Evolutionary conservation across 2,113 vertebrate genomes (phyloP), one percentile per base, ranked within the genome.

Genomic region (Ceuthmochares aereus): DNA sequence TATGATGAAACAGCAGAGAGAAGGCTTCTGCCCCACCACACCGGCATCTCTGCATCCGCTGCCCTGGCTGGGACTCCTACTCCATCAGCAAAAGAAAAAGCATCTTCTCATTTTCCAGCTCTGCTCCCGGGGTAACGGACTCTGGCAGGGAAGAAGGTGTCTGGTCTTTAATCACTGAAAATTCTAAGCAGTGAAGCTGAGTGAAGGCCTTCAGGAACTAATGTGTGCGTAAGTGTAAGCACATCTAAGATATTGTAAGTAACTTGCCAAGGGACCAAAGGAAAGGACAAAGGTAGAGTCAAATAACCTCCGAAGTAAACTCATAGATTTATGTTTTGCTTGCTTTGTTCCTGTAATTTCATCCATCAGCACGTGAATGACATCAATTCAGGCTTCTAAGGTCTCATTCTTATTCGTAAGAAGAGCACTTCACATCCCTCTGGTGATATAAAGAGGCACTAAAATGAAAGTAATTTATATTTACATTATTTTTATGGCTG

Each of bases 401-500:
- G 45, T 70, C 78, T 89, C 51, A 43, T 77, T 70, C 78, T 89
- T 51, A 43, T 77, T 86, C 80, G 43, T 56, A 40, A 62, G 72
- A 78, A 81, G 55, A 67, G 29, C 72, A 86, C 85, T 96, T 86
- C 79, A 75, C 47, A 81, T 91, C 68, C 81, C 21, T 94, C 76
- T 78, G 68, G 55, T 77, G 59, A 80, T 70, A 68, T 34, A 74
- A 87, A 86, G 73, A 90, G 59, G 79, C 68, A 74, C 93, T 93
- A 90, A 88, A 96, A 59, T 0, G 7, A 42, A 63, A 63, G 32
- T 86, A 83, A 95, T 94, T 97, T 94, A 54, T 94, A 86, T 93
- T 96, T 92, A 78, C 79, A 60, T 92, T 91, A 90, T 81, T 92
- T 95, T 96, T 93, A 95, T 92, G 85, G 43, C 52, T 69, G 43